Conservation (phyloP, 2,888 invertebrate species). For the Thecocarcelia acutangulata region DNA sequence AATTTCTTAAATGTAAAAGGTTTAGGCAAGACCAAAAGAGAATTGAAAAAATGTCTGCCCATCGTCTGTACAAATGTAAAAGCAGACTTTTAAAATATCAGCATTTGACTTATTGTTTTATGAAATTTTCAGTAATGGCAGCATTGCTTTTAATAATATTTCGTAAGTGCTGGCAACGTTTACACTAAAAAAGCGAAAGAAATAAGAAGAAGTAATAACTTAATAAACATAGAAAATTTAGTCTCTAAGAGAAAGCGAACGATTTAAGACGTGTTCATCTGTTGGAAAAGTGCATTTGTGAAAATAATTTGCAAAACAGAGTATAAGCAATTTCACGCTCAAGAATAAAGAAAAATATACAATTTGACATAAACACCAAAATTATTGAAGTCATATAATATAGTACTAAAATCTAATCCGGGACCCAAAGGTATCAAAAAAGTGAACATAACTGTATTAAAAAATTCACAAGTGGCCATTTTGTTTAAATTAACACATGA, state of each 20-base stretch:
- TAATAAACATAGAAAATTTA: slow-evolving; percentile 59
- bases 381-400: slow-evolving; percentile 2
- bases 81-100: too few relatives aligned
- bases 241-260: slow-evolving; percentile 74
- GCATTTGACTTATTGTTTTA: too few relatives aligned
- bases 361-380: not conserved
- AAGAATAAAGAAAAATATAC: slow-evolving; percentile 4
- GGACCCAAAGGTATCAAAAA: slow-evolving; percentile 48
- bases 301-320: slow-evolving; percentile 18
- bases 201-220: slow-evolving; percentile 41
- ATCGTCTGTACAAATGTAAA: too few relatives aligned
- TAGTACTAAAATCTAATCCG: not conserved
- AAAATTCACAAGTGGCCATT: slow-evolving; percentile 69
- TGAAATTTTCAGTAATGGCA: too few relatives aligned
- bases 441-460: not conserved
- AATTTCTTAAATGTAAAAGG: too few relatives aligned
- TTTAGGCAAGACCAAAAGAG: too few relatives aligned
- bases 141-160: too few relatives aligned
- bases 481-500: slow-evolving; percentile 63
- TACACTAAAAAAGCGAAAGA: slow-evolving; percentile 17
- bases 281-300: not conserved
- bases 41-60: too few relatives aligned
- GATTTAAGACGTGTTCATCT: slow-evolving; percentile 71
- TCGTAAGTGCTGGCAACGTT: not conserved
- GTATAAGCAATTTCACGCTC: slow-evolving; percentile 23